Percentiles rank a stretch among this genome's conserved stretches.
phyloP scores from a whole-genome alignment of 2,888 invertebrate species.

The Orchesella flavescens region DNA sequence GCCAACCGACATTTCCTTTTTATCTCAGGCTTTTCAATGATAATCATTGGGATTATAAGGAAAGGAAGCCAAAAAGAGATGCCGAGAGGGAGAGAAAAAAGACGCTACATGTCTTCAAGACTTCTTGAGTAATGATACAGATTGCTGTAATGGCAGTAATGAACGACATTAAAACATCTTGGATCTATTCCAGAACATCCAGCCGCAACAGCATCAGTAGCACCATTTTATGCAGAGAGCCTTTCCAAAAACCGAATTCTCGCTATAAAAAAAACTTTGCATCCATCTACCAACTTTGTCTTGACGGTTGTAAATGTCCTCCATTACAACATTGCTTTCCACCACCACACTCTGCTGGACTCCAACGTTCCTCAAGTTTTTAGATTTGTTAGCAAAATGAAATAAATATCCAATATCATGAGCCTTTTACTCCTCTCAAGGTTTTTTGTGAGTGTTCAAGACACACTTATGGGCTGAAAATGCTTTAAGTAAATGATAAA shows the following conservation, averaged over 20 bases:
- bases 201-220: conserved; percentile 46
- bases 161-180: conserved; percentile 63
- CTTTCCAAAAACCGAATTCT: conserved; percentile 3
- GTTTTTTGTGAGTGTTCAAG: too few species aligned
- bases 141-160: conserved; percentile 63
- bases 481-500: too few species aligned
- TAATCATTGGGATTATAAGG: conserved; percentile 25
- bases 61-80: conserved; percentile 28
- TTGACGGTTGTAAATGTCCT: conserved; percentile 13
- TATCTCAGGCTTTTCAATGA: conserved; percentile 22
- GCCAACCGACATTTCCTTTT: conserved; percentile 32
- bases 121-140: conserved; percentile 61
- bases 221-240: conserved; percentile 9
- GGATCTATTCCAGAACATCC: conserved; percentile 58
- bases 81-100: conserved; percentile 12
- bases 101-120: conserved; percentile 15
- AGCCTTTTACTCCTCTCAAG: too few species aligned
- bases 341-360: conserved; percentile 14
- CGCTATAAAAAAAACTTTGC: neutral
- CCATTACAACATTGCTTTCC: conserved; percentile 18
- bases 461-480: too few species aligned
- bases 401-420: too few species aligned
- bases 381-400: too few species aligned
- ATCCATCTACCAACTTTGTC: neutral
- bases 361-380: too few species aligned